phyloP scores from a whole-genome alignment of 2,113 vertebrate species.

The Lathamus discolor region DNA sequence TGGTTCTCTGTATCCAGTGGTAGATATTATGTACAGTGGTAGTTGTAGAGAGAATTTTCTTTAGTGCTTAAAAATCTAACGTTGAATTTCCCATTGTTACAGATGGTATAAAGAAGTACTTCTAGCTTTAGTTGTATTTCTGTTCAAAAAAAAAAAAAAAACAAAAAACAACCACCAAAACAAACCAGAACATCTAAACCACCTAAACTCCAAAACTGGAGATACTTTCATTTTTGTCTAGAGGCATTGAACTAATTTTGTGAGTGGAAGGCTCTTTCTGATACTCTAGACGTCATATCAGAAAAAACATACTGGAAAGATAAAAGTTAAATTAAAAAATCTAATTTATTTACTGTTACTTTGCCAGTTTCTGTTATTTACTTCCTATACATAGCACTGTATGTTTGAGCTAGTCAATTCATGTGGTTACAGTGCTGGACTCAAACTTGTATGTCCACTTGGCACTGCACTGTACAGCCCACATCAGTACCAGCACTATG shows the following conservation, averaged over 20 bases:
- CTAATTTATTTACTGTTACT: neutral
- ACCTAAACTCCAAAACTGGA: neutral
- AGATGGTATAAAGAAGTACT: neutral
- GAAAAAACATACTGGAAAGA: neutral
- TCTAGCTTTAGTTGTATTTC: neutral
- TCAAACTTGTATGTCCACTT: neutral
- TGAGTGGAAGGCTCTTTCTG: neutral
- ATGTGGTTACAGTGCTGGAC: neutral
- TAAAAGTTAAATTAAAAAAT: neutral
- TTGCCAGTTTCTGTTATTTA: neutral
- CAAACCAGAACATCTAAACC: neutral
- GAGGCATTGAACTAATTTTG: neutral
- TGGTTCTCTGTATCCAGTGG: neutral
- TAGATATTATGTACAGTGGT: neutral
- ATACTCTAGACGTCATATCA: neutral
- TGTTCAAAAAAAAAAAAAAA: neutral
- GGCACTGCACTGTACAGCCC: neutral
- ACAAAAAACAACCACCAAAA: neutral
- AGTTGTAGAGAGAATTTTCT: neutral
- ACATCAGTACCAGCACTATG: neutral
- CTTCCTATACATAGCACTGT: neutral
- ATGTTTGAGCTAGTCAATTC: neutral
- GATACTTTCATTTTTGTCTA: neutral
- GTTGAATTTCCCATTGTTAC: neutral
- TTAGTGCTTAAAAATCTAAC: neutral